Evolutionary conservation across 1,140 invertebrate genomes (phyloP), one percentile per base, ranked within the genome.

Genomic region (Danaus plexippus): DNA sequence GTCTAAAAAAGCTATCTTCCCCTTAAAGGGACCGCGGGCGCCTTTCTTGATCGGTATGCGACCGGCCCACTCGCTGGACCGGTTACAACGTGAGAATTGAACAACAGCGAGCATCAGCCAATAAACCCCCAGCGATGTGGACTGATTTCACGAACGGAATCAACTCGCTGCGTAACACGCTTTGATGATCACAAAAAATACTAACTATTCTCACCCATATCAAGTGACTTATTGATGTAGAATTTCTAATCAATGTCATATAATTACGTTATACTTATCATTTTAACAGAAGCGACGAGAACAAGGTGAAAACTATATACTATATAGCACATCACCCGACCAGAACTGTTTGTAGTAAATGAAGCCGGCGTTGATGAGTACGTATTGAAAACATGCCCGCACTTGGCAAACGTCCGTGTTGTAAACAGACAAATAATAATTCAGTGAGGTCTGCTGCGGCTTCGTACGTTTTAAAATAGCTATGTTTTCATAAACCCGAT

Each of bases 401-500:
- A 75, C 75, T 84, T 84, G 77, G 80, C 80, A 75, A 75, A 76
- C 67, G 67, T 61, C 67, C 65, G 54, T 62, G 71, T 71, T 73
- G 64, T 80, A 78, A 73, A 77, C 77, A 84, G 78, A 80, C 71
- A 80, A 76, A 81, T 77, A 82, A 79, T 76, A 73, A 67, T 69
- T 76, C 64, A 67, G 69, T 74, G 72, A 71, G 61, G 69, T 79
- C 72, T 76, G 77, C 47, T 75, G 73, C 54, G 58, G 71, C 70
- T 74, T 72, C 71, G 75, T 75, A 74, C 61, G 57, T 48, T 68
- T 75, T 86, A 80, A 86, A 83, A 85, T 86, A 86, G 79, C 54
- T 67, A 64, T 82, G 82, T 85, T 83, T 83, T 82, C 77, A 80
- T 83, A 83, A 80, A 70, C 64, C 70, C 78, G 73, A 83, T 83